A percentile compares a stretch with the other conserved stretches of the same genome.
Conservation (phyloP, 2,888 invertebrate genomes). For the Drosophila formosana region DNA sequence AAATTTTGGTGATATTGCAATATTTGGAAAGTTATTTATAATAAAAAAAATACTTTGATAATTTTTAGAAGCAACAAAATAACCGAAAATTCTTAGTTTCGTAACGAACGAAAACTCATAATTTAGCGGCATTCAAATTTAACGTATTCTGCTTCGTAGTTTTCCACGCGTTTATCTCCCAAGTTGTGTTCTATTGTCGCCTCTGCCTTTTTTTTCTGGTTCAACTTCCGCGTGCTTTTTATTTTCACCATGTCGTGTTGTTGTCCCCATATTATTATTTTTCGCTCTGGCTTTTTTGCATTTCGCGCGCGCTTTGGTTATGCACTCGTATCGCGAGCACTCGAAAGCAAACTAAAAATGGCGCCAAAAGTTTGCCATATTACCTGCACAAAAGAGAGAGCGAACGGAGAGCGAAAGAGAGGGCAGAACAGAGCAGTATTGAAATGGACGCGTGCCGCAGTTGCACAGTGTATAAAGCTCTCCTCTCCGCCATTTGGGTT, state of each 20-base stretch:
- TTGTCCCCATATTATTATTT: slow-evolving; percentile 7
- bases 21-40: too few species aligned
- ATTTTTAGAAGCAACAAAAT: too few species aligned
- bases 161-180: slow-evolving; percentile 9
- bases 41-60: too few species aligned
- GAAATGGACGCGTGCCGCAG: slow-evolving; percentile 45
- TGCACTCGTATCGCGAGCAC: slow-evolving; percentile 69
- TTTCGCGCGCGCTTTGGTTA: slow-evolving; percentile 69
- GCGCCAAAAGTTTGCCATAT: slow-evolving; percentile 75
- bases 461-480: slow-evolving; percentile 55
- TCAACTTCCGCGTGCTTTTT: slow-evolving; percentile 28
- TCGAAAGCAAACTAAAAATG: slow-evolving; percentile 79
- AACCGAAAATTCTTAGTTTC: background rate
- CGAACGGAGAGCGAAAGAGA: slow-evolving; percentile 23
- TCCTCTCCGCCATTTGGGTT: slow-evolving; percentile 30
- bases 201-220: background rate
- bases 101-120: background rate
- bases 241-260: slow-evolving; percentile 7
- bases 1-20: too few species aligned
- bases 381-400: slow-evolving; percentile 36
- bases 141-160: background rate
- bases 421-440: slow-evolving; percentile 18
- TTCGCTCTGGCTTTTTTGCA: slow-evolving; percentile 17
- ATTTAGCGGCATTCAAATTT: background rate
- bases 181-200: background rate